phyloP scores from a whole-genome alignment of 2,797 vertebrate genomes.

The Acanthopagrus latus region DNA sequence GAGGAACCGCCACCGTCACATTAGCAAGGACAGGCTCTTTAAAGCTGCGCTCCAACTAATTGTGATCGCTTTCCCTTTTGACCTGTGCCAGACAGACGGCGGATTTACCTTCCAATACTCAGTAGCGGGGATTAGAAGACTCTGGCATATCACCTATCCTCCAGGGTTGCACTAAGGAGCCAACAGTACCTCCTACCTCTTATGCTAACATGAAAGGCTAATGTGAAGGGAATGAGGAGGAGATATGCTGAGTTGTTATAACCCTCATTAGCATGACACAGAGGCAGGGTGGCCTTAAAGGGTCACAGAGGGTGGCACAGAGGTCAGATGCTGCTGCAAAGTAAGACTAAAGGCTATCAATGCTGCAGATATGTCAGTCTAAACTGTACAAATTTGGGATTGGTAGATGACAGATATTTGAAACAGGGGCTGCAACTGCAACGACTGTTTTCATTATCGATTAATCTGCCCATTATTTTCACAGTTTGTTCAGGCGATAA shows the following conservation, averaged over 20 bases:
- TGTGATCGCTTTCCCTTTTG: slow-evolving; percentile 77
- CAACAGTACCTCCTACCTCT: slow-evolving; percentile 70
- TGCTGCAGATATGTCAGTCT: not conserved
- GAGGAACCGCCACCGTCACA: slow-evolving; percentile 49
- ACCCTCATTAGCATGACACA: slow-evolving; percentile 49
- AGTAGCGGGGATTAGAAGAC: slow-evolving; percentile 75
- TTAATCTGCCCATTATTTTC: too few species aligned
- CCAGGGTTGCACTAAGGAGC: slow-evolving; percentile 60
- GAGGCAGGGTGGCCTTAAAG: slow-evolving; percentile 23
- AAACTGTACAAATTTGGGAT: not conserved
- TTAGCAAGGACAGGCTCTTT: slow-evolving; percentile 63
- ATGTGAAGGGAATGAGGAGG: slow-evolving; percentile 43
- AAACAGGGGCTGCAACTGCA: too few species aligned
- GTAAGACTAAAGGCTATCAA: slow-evolving; percentile 6
- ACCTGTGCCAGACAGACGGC: slow-evolving; percentile 74
- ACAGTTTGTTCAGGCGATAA: too few species aligned
- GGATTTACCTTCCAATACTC: slow-evolving; percentile 77
- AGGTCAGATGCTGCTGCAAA: slow-evolving; percentile 23
- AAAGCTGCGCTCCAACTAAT: slow-evolving; percentile 66
- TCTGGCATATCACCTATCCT: slow-evolving; percentile 72
- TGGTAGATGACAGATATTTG: too few species aligned
- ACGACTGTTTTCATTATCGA: too few species aligned
- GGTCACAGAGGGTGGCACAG: slow-evolving; percentile 25
- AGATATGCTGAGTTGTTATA: slow-evolving; percentile 59
- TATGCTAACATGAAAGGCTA: slow-evolving; percentile 57